These are phyloP conservation scores for Melangyna quadrimaculata DNA, from an alignment of 2,888 invertebrate genomes.

Conservation along the genomic window DNA sequence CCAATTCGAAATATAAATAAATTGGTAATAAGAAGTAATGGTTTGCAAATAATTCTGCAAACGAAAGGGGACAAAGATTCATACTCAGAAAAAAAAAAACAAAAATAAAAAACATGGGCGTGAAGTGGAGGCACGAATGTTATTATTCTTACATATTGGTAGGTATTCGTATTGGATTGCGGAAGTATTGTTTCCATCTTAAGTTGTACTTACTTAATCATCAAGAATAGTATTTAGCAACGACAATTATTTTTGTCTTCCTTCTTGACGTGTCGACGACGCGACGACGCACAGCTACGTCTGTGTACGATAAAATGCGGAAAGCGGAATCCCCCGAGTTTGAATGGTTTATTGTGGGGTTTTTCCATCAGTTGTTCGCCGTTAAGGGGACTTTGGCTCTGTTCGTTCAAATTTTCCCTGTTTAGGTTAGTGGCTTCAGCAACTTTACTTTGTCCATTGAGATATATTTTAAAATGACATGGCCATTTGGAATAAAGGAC, in stretches of 20 bases:
- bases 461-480: not conserved
- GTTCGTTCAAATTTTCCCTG: conserved; percentile 10
- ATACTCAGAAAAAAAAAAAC: not conserved
- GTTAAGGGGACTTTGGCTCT: conserved; percentile 1
- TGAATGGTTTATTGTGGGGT: conserved; percentile 1
- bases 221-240: not conserved
- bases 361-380: conserved; percentile 18
- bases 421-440: conserved; percentile 5
- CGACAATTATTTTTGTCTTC: conserved; percentile 1
- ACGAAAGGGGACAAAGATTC: not conserved
- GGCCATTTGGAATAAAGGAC: conserved; percentile 20
- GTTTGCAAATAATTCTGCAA: conserved; percentile 14
- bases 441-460: not conserved
- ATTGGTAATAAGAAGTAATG: not conserved
- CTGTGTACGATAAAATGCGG: not conserved
- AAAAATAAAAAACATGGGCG: conserved; percentile 3
- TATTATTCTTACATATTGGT: conserved; percentile 26
- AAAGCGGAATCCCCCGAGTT: conserved; percentile 43
- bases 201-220: conserved; percentile 11
- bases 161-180: conserved; percentile 33
- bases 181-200: conserved; percentile 47
- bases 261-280: not conserved
- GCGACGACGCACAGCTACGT: no score
- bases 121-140: conserved; percentile 28
- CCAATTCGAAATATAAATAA: conserved; percentile 30